Evolutionary conservation across 2,888 invertebrate species (phyloP), one percentile per base, ranked within the genome.

Genomic region (Ennomos erosarius): DNA sequence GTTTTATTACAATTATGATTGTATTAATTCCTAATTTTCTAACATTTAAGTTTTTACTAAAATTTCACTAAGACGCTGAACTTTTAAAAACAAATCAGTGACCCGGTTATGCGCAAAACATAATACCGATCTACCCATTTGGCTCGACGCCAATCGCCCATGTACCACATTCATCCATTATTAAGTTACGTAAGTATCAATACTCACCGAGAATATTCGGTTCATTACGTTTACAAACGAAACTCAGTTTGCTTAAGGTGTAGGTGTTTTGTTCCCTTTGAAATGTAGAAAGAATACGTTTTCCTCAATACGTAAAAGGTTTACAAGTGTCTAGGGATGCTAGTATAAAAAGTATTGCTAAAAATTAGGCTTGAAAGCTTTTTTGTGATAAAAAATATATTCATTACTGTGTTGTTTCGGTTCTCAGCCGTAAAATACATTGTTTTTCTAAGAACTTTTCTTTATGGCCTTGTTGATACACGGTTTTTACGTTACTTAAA

Each of bases 221-320:
- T 76, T 72, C 71, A 74, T 77, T 77, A 71, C 60, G 52, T 53
- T 36, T 49, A 35, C 50, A 63, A 57, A 52, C 60, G 55, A 67
- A 69, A 59, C 71, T 72, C 66, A 62, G 71, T 71, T 68, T 59
- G 44, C 56, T 55, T 62, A 64, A 66, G 54, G 60, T 65, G 60
- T 62, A 64, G 64, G 64, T 75, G 73, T 71, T 70, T 11, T 61
- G 40, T 3, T 37, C 40, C 46, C 9, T 43, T 42, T 58, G 13
- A 58, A 35, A 26, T 11, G 42, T 40, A 37, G 13, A 38, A 26
- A 49, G 37, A 10, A 35, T 48, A 59, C 37, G 43, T 43, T 26
- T 35, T 10, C 9, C 6, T 37, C 50, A 39, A 40, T 46, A 26
- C 10, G 45, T 47, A 37, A 13, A 8, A 50, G 1, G 10, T 16